phyloP scores from a whole-genome alignment of 1,140 invertebrate genomes.

The Sarcophaga peregrina region DNA sequence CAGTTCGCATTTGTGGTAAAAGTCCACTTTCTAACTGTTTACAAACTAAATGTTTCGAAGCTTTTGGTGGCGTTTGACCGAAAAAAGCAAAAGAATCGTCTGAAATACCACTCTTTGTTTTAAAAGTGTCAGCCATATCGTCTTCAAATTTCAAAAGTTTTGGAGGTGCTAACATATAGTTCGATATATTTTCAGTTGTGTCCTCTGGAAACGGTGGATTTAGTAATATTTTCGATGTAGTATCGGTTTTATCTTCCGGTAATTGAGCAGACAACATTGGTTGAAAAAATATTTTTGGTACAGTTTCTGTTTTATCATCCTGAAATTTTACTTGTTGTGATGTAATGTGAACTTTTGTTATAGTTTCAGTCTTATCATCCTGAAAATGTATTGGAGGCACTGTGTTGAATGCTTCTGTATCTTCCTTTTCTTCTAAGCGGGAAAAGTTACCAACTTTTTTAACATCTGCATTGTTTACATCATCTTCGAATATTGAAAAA shows the following conservation, averaged over 20 bases:
- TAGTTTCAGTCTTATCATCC: conserved; percentile 63
- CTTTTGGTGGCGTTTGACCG: conserved; percentile 53
- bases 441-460: conserved; percentile 49
- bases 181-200: conserved; percentile 58
- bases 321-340: conserved; percentile 54
- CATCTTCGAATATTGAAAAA: conserved; percentile 45
- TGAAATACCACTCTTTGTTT: background rate
- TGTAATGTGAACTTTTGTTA: conserved; percentile 50
- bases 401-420: conserved; percentile 49
- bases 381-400: conserved; percentile 59
- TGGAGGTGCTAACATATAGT: conserved; percentile 39
- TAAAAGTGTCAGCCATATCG: conserved; percentile 33
- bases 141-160: conserved; percentile 37
- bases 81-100: conserved; percentile 56
- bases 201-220: conserved; percentile 52
- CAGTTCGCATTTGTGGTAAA: background rate
- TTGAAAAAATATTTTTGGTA: conserved; percentile 50
- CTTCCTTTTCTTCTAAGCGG: conserved; percentile 55
- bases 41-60: background rate
- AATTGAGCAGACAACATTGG: conserved; percentile 35
- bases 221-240: conserved; percentile 52
- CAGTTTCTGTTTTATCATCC: conserved; percentile 64
- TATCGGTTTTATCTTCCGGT: conserved; percentile 60
- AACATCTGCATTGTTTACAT: background rate
- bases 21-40: background rate